Conservation (phyloP, 2,113 vertebrate species). For the Centropristis striata region DNA sequence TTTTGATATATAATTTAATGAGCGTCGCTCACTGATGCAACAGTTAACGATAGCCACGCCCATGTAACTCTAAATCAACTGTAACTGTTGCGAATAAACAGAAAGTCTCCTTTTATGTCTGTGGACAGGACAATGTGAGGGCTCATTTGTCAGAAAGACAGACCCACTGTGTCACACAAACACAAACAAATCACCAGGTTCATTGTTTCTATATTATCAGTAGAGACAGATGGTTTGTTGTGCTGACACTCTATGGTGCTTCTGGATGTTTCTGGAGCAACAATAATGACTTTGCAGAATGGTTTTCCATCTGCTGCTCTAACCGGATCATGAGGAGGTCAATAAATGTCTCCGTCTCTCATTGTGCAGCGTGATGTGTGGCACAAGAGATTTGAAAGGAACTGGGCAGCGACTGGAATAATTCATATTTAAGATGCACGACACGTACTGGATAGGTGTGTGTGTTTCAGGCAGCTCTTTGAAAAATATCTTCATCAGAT, state of each 20-base stretch:
- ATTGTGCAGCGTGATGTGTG: background rate
- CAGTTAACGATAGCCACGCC: too few relatives aligned
- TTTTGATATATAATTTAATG: too few relatives aligned
- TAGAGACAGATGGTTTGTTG: slow-evolving; percentile 8
- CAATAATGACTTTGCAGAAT: background rate
- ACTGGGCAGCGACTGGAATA: background rate
- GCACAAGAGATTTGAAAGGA: background rate
- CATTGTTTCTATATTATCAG: background rate
- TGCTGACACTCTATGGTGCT: background rate
- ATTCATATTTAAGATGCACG: background rate
- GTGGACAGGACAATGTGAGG: too few relatives aligned
- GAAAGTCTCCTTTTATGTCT: background rate
- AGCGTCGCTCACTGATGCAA: too few relatives aligned
- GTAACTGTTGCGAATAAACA: background rate
- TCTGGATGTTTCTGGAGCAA: background rate
- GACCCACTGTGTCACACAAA: background rate
- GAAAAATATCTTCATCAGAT: background rate
- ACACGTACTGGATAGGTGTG: background rate
- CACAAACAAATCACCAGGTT: slow-evolving; percentile 21
- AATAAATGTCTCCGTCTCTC: background rate
- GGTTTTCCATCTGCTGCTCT: background rate
- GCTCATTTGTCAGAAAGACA: slow-evolving; percentile 32
- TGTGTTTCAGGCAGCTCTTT: slow-evolving; percentile 4
- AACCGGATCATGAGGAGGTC: background rate
- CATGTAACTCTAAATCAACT: too few relatives aligned